Evolutionary conservation across 2,797 vertebrate species (phyloP).

Genomic region (Champsocephalus gunnari): DNA sequence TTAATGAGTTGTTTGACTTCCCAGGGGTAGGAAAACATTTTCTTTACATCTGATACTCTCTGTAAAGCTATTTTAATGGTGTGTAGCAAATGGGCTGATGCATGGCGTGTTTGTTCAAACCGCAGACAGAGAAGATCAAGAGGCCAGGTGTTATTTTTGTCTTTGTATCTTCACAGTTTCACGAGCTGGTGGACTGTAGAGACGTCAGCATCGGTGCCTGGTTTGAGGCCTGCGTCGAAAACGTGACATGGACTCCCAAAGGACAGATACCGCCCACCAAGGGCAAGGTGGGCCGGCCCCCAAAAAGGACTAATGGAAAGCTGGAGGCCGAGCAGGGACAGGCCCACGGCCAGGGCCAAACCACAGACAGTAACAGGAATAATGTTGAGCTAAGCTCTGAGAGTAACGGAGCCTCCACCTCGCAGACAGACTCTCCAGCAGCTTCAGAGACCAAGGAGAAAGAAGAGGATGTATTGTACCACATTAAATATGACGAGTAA

Average conservation of each 20-base stretch:
- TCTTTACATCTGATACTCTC: too few species aligned
- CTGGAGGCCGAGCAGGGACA: conserved; percentile 79
- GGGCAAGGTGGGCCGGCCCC: conserved; percentile 89
- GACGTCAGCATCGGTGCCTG: conserved; percentile 96
- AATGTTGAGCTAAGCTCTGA: conserved; percentile 87
- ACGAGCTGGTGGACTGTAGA: conserved; percentile 98
- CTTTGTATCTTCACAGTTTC: conserved; percentile 86
- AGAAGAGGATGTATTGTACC: conserved; percentile 92
- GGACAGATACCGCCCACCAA: conserved; percentile 87
- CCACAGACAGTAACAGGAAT: conserved; percentile 89
- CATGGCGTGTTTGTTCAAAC: neutral
- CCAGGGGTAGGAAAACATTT: neutral
- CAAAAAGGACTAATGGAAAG: conserved; percentile 96
- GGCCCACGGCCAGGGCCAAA: conserved; percentile 67
- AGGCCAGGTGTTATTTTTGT: conserved; percentile 41
- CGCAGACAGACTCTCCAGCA: conserved; percentile 88
- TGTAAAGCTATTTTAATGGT: neutral
- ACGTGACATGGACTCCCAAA: conserved; percentile 89
- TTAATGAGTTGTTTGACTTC: neutral
- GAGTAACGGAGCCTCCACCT: conserved; percentile 91
- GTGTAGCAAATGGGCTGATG: neutral
- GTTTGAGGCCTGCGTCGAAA: conserved; percentile 97
- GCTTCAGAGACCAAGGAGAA: conserved; percentile 74
- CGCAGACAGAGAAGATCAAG: neutral
- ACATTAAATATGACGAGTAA: conserved; percentile 99